Evolutionary conservation across 2,888 invertebrate species (phyloP).

Genomic region (Leucoma salicis): DNA sequence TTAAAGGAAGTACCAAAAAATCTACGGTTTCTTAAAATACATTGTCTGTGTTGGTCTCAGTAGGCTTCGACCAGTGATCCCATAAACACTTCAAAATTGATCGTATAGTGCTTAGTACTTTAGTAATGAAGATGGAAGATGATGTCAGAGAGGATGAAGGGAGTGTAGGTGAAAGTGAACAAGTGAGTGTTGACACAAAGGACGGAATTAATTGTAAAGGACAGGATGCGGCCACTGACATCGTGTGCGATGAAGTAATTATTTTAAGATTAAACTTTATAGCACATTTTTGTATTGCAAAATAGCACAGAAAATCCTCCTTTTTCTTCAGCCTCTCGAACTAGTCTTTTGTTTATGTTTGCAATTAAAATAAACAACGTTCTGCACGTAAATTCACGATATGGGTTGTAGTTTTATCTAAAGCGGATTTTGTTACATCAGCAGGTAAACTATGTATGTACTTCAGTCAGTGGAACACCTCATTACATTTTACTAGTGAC

Average conservation of each 20-base stretch:
- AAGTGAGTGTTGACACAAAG: conserved; percentile 33
- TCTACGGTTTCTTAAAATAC: conserved; percentile 36
- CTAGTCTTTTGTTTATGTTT: too few relatives aligned
- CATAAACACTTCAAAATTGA: conserved; percentile 38
- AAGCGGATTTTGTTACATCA: too few relatives aligned
- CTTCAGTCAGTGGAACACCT: too few relatives aligned
- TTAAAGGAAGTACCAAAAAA: conserved; percentile 51
- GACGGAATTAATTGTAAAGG: conserved; percentile 47
- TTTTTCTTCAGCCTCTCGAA: too few relatives aligned
- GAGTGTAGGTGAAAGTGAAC: conserved; percentile 12
- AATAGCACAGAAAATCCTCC: too few relatives aligned
- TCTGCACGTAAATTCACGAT: too few relatives aligned
- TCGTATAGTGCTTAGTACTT: conserved; percentile 35
- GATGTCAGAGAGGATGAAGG: conserved; percentile 35
- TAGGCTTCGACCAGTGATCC: conserved; percentile 38
- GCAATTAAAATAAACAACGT: too few relatives aligned
- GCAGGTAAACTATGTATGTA: too few relatives aligned
- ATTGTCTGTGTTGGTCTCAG: conserved; percentile 36
- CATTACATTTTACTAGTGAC: too few relatives aligned
- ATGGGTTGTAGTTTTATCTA: too few relatives aligned
- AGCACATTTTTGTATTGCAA: too few relatives aligned
- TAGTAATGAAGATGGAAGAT: conserved; percentile 46
- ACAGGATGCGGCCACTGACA: conserved; percentile 52
- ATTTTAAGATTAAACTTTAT: too few relatives aligned
- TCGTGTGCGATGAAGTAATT: conserved; percentile 54